Evolutionary conservation across 2,113 vertebrate genomes (phyloP), one percentile per base, ranked within the genome.

Genomic region (Pao palembangensis): DNA sequence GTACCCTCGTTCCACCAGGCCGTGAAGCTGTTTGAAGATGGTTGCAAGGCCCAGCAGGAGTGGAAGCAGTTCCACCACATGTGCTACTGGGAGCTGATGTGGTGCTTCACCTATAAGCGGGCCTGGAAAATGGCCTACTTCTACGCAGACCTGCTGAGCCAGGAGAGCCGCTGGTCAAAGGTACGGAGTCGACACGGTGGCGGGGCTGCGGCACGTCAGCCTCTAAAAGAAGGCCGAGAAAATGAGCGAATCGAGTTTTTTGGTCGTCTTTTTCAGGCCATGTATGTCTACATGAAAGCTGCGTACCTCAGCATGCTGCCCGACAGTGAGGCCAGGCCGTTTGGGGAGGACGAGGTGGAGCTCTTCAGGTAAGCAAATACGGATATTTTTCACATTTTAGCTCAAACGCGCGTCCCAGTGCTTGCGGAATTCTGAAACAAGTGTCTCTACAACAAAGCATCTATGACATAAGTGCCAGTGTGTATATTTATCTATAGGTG

Each of bases 41-140:
- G 92, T 54, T 93, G 92, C 68, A 90, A 89, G 50, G 91, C 91
- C 4, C 92, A 93, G 81, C 91, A 93, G 78, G 78, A 73, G 0
- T 93, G 92, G 92, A 92, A 93, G 79, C 91, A 93, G 86, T 93
- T 93, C 78, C 92, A 93, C 76, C 92, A 93, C 85, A 93, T 93
- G 92, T 93, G 92, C 85, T 93, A 92, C 88, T 93, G 92, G 92
- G 92, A 93, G 89, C 81, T 93, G 72, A 92, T 93, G 92, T 93
- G 92, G 92, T 93, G 92, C 71, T 92, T 90, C 80, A 92, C 91
- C 46, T 93, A 87, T 25, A 93, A 93, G 73, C 82, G 76, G 2
- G 73, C 80, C 1, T 93, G 92, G 92, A 92, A 88, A 77, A 88
- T 92, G 88, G 92, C 92, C 4, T 93, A 93, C 78, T 93, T 93